phyloP scores from a whole-genome alignment of 2,888 invertebrate species.

The Flexamia atlantica region DNA sequence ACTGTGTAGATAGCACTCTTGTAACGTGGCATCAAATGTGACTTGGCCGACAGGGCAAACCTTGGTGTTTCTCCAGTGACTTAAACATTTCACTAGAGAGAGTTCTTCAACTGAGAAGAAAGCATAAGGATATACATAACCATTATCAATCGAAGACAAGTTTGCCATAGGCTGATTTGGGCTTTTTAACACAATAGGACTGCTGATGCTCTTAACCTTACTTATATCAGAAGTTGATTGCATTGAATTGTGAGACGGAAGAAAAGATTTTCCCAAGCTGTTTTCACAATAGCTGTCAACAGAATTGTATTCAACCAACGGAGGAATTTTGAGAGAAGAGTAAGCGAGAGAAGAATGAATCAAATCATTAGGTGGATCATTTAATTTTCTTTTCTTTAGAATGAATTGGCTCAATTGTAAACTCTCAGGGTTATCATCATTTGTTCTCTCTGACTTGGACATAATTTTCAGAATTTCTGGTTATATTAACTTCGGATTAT shows the following conservation, averaged over 20 bases:
- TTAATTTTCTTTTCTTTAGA: slow-evolving; percentile 15
- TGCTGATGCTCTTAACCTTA: slow-evolving; percentile 19
- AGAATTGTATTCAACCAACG: slow-evolving; percentile 37
- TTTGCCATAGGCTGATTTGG: background rate
- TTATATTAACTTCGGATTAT: background rate
- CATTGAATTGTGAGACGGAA: background rate
- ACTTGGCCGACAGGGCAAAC: slow-evolving; percentile 19
- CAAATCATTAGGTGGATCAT: background rate
- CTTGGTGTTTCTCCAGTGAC: slow-evolving; percentile 28
- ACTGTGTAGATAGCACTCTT: slow-evolving; percentile 33
- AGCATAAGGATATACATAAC: background rate
- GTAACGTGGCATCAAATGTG: background rate
- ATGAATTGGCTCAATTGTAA: background rate
- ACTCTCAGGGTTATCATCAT: background rate
- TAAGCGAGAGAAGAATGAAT: slow-evolving; percentile 40
- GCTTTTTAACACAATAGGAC: slow-evolving; percentile 39
- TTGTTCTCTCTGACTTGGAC: background rate
- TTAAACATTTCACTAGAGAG: slow-evolving; percentile 20
- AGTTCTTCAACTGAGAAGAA: slow-evolving; percentile 48
- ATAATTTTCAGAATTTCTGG: background rate
- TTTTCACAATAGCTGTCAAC: slow-evolving; percentile 48
- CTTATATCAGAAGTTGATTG: slow-evolving; percentile 1
- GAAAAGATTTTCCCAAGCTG: slow-evolving; percentile 20
- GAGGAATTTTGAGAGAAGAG: slow-evolving; percentile 17
- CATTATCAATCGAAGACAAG: too few relatives aligned